Conservation (phyloP, 2,888 invertebrate genomes). For the Sinopyrophorus schimmeli region DNA sequence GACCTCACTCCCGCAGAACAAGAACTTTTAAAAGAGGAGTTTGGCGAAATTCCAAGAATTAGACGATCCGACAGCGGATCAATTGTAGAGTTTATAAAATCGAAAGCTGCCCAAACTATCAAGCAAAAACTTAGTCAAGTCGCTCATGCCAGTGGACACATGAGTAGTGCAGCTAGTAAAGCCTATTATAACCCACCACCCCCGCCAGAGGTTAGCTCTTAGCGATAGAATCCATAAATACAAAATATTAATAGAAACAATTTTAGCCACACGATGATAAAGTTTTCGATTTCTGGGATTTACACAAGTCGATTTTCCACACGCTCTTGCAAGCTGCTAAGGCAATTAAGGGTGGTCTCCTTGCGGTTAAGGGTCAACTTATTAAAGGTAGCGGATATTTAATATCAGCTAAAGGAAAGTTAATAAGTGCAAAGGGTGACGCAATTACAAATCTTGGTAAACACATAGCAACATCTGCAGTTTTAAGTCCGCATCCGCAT, state of each 20-base stretch:
- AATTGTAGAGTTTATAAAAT: conserved; percentile 55
- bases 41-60: no score
- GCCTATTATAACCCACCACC: conserved; percentile 40
- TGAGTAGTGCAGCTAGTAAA: conserved; percentile 56
- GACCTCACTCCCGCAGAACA: conserved; percentile 41
- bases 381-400: conserved; percentile 81
- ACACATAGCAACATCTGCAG: conserved; percentile 74
- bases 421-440: conserved; percentile 77
- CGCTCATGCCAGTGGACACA: conserved; percentile 57
- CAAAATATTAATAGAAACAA: no score
- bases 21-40: conserved; percentile 43
- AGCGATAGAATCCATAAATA: no score
- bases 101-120: conserved; percentile 57
- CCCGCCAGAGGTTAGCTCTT: conserved; percentile 12
- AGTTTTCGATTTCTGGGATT: conserved; percentile 61
- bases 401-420: conserved; percentile 65
- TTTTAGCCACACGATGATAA: conserved; percentile 45
- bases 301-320: conserved; percentile 80
- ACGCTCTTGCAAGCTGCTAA: conserved; percentile 86
- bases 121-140: conserved; percentile 61
- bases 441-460: conserved; percentile 79
- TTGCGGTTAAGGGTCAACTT: conserved; percentile 84
- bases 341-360: conserved; percentile 84
- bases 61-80: conserved; percentile 53
- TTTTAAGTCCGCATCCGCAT: conserved; percentile 14